A percentile compares a stretch with the other conserved stretches of the same genome.
Evolutionary conservation across 2,113 vertebrate species (phyloP).

Genomic region (Myanophis thanlyinensis): DNA sequence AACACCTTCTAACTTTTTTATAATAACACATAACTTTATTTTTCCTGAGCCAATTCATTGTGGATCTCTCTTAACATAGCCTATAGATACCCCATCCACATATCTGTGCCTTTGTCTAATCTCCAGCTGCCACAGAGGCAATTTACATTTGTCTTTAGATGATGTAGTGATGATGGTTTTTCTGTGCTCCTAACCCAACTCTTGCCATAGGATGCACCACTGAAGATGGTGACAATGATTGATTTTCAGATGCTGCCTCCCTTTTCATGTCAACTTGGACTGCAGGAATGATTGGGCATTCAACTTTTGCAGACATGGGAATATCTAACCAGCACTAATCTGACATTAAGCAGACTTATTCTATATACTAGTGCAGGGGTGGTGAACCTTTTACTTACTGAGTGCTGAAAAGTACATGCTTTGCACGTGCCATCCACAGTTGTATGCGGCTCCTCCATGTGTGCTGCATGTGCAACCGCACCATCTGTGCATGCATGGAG

Average conservation of each 20-base stretch:
- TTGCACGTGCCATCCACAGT: too few relatives aligned
- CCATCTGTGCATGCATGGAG: too few relatives aligned
- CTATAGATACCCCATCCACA: neutral
- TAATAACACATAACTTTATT: too few relatives aligned
- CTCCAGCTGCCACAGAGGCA: neutral
- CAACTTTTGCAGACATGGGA: neutral
- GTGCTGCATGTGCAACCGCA: too few relatives aligned
- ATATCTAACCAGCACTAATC: neutral
- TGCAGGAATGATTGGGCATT: neutral
- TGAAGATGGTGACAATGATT: neutral
- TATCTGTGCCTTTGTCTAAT: too few relatives aligned
- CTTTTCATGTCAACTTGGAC: neutral
- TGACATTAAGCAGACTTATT: neutral
- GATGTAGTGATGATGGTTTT: neutral
- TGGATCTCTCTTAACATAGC: too few relatives aligned
- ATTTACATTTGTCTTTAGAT: neutral
- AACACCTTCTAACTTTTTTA: too few relatives aligned
- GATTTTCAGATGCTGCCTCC: neutral
- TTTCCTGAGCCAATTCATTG: too few relatives aligned
- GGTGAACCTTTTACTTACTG: too few relatives aligned
- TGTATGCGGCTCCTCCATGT: too few relatives aligned
- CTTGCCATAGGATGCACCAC: neutral
- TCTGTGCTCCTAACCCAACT: neutral
- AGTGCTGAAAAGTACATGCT: too few relatives aligned
- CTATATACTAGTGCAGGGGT: neutral